Base-by-base conservation (phyloP, 2,888 invertebrate genomes). In the Hirtodrosophila histrioides region DNA sequence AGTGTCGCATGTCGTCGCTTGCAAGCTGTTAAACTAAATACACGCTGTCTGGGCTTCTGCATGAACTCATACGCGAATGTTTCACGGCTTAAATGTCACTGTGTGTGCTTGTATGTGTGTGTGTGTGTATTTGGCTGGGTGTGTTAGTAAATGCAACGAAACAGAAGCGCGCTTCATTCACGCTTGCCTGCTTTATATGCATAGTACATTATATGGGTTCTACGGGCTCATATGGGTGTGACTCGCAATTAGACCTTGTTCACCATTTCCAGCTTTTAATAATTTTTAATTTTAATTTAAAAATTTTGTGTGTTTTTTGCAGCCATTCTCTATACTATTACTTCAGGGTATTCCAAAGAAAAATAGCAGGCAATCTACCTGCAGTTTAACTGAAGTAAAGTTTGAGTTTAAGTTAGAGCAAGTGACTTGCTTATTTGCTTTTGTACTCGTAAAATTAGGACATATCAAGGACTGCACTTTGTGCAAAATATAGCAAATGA, bases 1-100 rank as follows among this genome's bases (percentile, higher is more conserved):
- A 86, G 82, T 83, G 87, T 82, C 87, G 83, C 81, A 86, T 81
- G 86, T 78, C 70, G 75, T 73, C 77, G 82, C 74, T 70, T 54
- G 80, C 71, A 72, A 86, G 75, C 86, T 80, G 82, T 84, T 86
- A 84, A 86, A 82, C 78, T 82, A 82, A 86, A 82, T 84, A 86
- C 84, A 83, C 77, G 58, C 72, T 86, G 82, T 86, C 82, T 86
- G 81, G 63, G 56, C 70, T 72, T 78, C 68, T 67, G 86, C 86
- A 75, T 81, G 78, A 82, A 69, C 72, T 75, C 84, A 69, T 75
- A 65, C 62, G 46, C 51, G 61, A 70, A 86, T 83, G 69, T 75
- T 83, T 43, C 53, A 54, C 56, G 12, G 54, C 44, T 57, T 41
- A 50, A 44, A 12, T 55, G 6, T 40, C 36, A 45, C 43, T 39